A percentile compares a stretch with the other conserved stretches of the same genome.
phyloP scores from a whole-genome alignment of 2,888 invertebrate genomes.

The Drosophila ochracea region DNA sequence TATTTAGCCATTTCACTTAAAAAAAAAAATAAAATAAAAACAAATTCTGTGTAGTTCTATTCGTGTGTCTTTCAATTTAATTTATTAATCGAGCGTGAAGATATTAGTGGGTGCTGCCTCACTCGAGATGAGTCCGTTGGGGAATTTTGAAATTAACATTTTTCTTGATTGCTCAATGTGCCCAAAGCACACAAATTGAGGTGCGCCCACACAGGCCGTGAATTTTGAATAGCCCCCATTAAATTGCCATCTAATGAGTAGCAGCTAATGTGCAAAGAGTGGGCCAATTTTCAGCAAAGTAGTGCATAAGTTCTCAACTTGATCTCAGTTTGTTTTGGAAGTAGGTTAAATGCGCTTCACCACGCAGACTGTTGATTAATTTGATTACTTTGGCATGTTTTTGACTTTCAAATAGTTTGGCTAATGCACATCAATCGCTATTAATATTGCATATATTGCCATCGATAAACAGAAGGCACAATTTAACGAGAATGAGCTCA shows the following conservation, averaged over 20 bases:
- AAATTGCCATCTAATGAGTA: conserved; percentile 44
- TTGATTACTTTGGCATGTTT: neutral
- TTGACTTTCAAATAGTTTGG: neutral
- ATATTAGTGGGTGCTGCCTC: conserved; percentile 70
- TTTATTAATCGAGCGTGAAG: conserved; percentile 82
- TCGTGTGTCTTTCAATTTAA: conserved; percentile 79
- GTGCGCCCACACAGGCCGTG: conserved; percentile 49
- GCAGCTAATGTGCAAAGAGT: conserved; percentile 22
- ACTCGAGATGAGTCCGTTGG: conserved; percentile 37
- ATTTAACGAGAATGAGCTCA: neutral
- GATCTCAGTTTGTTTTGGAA: neutral
- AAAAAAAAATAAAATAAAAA: neutral
- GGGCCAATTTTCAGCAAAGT: conserved; percentile 11
- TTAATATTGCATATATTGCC: neutral
- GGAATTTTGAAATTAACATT: conserved; percentile 70
- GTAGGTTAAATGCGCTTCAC: neutral
- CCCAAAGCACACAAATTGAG: conserved; percentile 60
- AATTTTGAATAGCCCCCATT: conserved; percentile 36
- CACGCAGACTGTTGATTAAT: neutral
- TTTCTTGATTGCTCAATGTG: conserved; percentile 64
- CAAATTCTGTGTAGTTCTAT: conserved; percentile 27
- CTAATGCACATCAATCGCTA: neutral
- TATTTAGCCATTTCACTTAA: conserved; percentile 70
- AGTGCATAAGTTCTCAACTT: conserved; percentile 2
- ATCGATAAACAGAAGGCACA: neutral